phyloP scores from a whole-genome alignment of 1,140 invertebrate species.

The Drosophila pandora region DNA sequence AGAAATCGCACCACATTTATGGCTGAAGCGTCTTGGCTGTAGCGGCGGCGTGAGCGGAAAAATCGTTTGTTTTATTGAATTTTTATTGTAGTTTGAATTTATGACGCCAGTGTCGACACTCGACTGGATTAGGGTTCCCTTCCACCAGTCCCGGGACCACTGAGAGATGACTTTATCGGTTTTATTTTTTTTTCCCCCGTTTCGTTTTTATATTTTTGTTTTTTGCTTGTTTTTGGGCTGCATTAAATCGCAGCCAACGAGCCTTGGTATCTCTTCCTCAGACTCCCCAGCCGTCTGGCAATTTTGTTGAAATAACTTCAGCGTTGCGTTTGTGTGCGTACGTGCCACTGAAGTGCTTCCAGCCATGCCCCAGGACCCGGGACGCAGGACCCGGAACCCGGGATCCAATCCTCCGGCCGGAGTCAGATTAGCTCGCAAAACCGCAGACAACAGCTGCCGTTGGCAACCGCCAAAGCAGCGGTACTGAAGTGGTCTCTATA shows the following conservation, averaged over 20 bases:
- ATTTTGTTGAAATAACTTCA: slow-evolving; percentile 81
- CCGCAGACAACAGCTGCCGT: slow-evolving; percentile 77
- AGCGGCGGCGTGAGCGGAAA: slow-evolving; percentile 33
- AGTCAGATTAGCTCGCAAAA: slow-evolving; percentile 78
- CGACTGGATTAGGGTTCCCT: slow-evolving; percentile 72
- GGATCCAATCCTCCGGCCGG: slow-evolving; percentile 25
- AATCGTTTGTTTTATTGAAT: slow-evolving; percentile 82
- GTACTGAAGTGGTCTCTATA: slow-evolving; percentile 32
- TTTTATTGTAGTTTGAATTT: slow-evolving; percentile 82
- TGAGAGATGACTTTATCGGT: slow-evolving; percentile 75
- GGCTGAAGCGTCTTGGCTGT: slow-evolving; percentile 35
- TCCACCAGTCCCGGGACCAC: slow-evolving; percentile 19
- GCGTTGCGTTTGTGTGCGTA: slow-evolving; percentile 76
- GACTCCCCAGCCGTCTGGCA: slow-evolving; percentile 54
- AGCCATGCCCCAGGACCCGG: slow-evolving; percentile 8
- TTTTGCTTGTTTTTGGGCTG: slow-evolving; percentile 59
- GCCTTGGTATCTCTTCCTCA: slow-evolving; percentile 49
- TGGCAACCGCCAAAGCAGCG: slow-evolving; percentile 46
- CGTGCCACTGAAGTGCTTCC: slow-evolving; percentile 74
- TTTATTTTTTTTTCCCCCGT: slow-evolving; percentile 63
- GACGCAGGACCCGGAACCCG: slow-evolving; percentile 29
- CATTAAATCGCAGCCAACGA: slow-evolving; percentile 77
- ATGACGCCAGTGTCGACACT: slow-evolving; percentile 65
- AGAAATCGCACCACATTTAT: slow-evolving; percentile 52
- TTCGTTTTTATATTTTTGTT: slow-evolving; percentile 45